Percentiles rank a stretch among this genome's conserved stretches.
Evolutionary conservation across 2,888 invertebrate genomes (phyloP).

Genomic region (Hedya salicella): DNA sequence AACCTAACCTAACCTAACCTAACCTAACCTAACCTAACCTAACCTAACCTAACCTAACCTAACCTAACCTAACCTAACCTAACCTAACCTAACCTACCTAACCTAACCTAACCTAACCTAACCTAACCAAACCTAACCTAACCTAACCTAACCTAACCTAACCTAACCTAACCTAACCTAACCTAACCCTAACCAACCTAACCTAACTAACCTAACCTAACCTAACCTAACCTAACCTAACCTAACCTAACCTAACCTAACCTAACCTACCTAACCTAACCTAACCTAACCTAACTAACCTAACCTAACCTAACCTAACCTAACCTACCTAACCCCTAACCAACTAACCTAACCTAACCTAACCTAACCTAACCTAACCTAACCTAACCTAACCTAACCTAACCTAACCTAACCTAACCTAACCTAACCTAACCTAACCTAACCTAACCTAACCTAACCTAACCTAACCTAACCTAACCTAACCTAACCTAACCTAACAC

Average conservation of each 20-base stretch:
- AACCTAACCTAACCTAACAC: too few relatives aligned
- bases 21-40: conserved; percentile 7
- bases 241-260: conserved; percentile 38
- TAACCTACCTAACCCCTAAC: conserved; percentile 43
- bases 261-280: conserved; percentile 41
- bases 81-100: conserved; percentile 7
- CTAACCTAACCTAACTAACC: conserved; percentile 24
- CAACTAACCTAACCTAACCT: conserved; percentile 43
- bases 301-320: conserved; percentile 7
- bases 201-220: conserved; percentile 1
- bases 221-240: conserved; percentile 7
- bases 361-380: conserved; percentile 39
- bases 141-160: conserved; percentile 7
- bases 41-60: conserved; percentile 7
- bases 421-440: conserved; percentile 40
- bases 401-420: conserved; percentile 43
- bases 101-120: conserved; percentile 7
- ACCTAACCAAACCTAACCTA: conserved; percentile 10
- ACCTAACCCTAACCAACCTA: background rate
- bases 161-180: conserved; percentile 7
- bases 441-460: conserved; percentile 41
- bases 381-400: conserved; percentile 39
- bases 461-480: conserved; percentile 43
- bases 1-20: conserved; percentile 8
- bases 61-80: conserved; percentile 7